A percentile compares a stretch with the other conserved stretches of the same genome.
Evolutionary conservation across 2,797 vertebrate species (phyloP).

Genomic region (Urosaurus nigricauda): DNA sequence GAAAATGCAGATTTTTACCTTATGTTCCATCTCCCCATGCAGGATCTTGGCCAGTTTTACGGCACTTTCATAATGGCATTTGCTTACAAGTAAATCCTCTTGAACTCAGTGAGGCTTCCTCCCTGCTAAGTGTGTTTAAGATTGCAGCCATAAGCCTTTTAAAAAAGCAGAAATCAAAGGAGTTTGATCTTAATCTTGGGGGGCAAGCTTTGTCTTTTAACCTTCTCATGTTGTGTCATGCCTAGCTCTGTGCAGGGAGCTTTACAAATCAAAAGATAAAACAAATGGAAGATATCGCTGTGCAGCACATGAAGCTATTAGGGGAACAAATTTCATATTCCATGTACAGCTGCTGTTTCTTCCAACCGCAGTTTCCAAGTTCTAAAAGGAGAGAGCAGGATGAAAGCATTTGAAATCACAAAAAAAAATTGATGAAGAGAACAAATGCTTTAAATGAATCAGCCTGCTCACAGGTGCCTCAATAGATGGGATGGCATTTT

Average conservation of each 20-base stretch:
- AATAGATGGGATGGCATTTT: slow-evolving; percentile 43
- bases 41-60: too few species aligned
- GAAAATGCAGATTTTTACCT: too few species aligned
- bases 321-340: slow-evolving; percentile 2
- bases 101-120: not conserved
- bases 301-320: not conserved
- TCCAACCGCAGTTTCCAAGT: not conserved
- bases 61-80: too few species aligned
- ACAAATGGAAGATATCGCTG: not conserved
- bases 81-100: not conserved
- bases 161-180: not conserved
- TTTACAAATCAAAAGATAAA: slow-evolving; percentile 9
- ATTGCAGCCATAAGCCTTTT: not conserved
- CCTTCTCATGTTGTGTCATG: not conserved
- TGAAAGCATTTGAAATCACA: slow-evolving; percentile 40
- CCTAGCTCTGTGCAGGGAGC: not conserved
- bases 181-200: not conserved
- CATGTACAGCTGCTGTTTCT: slow-evolving; percentile 28
- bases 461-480: slow-evolving; percentile 48
- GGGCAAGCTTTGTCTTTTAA: not conserved
- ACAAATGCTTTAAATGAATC: slow-evolving; percentile 54
- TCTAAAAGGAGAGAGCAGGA: slow-evolving; percentile 33
- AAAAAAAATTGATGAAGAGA: slow-evolving; percentile 42
- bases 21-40: too few species aligned
- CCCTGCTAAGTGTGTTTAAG: not conserved